phyloP scores from a whole-genome alignment of 2,113 vertebrate species.

The Rhinolophus ferrumequinum region DNA sequence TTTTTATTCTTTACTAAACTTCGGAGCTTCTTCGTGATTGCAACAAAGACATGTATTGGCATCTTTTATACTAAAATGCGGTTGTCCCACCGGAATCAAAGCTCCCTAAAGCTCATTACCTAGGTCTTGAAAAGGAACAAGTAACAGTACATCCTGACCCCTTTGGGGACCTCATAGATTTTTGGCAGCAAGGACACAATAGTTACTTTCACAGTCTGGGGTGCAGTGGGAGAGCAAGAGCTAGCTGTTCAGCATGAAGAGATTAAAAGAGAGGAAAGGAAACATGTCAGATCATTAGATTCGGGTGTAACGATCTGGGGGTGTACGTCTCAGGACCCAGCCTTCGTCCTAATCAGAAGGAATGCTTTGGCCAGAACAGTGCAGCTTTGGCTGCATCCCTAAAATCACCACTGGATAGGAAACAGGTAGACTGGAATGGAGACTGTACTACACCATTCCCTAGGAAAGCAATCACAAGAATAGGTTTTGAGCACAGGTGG shows the following conservation, averaged over 20 bases:
- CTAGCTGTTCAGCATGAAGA: neutral
- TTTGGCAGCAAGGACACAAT: neutral
- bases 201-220: neutral
- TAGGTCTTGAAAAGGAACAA: neutral
- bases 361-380: neutral
- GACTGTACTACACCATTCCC: neutral
- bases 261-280: slow-evolving; percentile 9
- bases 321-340: neutral
- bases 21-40: neutral
- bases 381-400: neutral
- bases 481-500: neutral
- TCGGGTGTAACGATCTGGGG: neutral
- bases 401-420: neutral
- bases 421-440: neutral
- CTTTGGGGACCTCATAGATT: neutral
- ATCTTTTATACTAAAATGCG: neutral
- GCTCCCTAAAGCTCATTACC: neutral
- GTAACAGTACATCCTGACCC: neutral
- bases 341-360: slow-evolving; percentile 11
- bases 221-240: neutral
- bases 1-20: neutral
- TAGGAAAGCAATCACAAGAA: neutral
- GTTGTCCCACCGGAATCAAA: neutral
- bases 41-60: slow-evolving; percentile 12
- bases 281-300: neutral